Percentiles rank a stretch among this genome's conserved stretches.
phyloP scores from a whole-genome alignment of 2,888 invertebrate genomes.

The Xestia c-nigrum region DNA sequence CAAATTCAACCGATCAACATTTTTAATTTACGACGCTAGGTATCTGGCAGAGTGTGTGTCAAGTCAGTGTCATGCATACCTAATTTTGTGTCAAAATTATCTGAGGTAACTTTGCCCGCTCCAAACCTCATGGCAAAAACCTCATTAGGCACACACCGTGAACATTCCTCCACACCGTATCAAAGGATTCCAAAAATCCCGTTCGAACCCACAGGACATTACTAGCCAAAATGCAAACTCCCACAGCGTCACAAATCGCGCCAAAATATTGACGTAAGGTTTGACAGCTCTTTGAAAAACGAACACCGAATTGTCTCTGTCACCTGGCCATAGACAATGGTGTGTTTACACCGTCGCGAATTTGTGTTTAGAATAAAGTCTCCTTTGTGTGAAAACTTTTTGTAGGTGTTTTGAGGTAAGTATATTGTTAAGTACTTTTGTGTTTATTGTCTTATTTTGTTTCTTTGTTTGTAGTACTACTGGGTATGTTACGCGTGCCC shows the following conservation, averaged over 20 bases:
- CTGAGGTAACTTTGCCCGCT: conserved; percentile 17
- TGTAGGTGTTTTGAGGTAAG: conserved; percentile 56
- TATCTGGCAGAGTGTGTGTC: background rate
- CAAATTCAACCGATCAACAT: background rate
- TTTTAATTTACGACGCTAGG: background rate
- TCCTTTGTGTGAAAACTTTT: conserved; percentile 62
- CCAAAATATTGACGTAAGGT: conserved; percentile 85
- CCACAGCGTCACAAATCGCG: conserved; percentile 88
- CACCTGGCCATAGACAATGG: conserved; percentile 75
- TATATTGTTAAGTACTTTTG: conserved; percentile 52
- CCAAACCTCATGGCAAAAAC: conserved; percentile 7
- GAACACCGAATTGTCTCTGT: conserved; percentile 75
- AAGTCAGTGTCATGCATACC: background rate
- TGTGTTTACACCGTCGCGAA: conserved; percentile 79
- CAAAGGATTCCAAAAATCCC: conserved; percentile 59
- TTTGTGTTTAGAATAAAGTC: conserved; percentile 71
- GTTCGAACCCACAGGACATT: conserved; percentile 49
- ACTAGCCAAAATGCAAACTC: conserved; percentile 66
- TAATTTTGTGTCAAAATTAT: conserved; percentile 17
- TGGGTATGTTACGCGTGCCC: conserved; percentile 71
- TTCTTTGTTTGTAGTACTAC: conserved; percentile 65
- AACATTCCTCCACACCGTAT: conserved; percentile 43
- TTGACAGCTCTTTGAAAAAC: conserved; percentile 77
- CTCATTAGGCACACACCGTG: conserved; percentile 54
- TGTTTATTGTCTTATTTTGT: conserved; percentile 59